These are phyloP conservation scores for Ibycter americanus DNA, from an alignment of 2,797 vertebrate species.

Conservation along the genomic window DNA sequence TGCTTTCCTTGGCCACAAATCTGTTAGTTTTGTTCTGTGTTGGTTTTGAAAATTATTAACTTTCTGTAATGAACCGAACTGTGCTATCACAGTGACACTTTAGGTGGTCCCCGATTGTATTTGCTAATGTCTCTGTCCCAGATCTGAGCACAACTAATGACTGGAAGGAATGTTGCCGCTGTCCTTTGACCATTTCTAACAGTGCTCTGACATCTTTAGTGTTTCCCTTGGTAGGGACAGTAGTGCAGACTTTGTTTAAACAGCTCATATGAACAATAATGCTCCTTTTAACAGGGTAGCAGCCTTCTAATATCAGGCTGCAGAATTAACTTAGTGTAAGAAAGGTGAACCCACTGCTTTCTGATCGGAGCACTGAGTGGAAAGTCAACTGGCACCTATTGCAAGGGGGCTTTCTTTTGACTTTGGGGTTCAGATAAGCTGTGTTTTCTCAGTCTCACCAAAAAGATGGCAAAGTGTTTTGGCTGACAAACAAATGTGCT, in stretches of 20 bases:
- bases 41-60: neutral
- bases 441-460: neutral
- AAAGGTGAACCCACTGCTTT: neutral
- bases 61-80: neutral
- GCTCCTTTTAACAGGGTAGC: neutral
- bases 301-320: neutral
- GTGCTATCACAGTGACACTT: neutral
- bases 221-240: neutral
- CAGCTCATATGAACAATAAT: neutral
- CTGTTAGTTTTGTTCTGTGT: neutral
- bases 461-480: neutral
- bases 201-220: neutral
- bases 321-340: neutral
- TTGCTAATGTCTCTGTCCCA: neutral
- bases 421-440: neutral
- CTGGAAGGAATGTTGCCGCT: neutral
- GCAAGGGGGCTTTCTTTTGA: neutral
- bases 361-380: neutral
- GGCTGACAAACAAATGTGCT: neutral
- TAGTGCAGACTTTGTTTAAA: neutral
- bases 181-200: neutral
- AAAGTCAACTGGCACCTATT: neutral
- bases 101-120: neutral
- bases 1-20: conserved; percentile 3
- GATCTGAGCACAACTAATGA: neutral